These are phyloP conservation scores for Bubalus kerabau DNA, from an alignment of 2,113 vertebrate genomes.

Conservation along the genomic window DNA sequence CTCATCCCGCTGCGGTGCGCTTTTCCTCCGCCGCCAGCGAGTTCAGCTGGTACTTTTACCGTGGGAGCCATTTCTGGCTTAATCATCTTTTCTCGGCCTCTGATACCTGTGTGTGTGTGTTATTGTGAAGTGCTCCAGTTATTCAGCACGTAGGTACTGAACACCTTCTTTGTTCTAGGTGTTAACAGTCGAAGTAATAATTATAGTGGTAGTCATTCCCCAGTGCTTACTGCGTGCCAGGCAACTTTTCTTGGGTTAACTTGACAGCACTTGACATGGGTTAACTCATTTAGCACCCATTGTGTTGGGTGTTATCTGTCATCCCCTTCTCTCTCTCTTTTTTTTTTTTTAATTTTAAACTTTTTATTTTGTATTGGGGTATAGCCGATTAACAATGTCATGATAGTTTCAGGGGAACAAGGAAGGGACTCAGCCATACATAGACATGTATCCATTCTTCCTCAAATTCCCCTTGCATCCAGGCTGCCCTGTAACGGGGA, in stretches of 20 bases:
- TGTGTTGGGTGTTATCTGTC: not conserved
- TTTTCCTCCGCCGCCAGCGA: not conserved
- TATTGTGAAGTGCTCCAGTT: not conserved
- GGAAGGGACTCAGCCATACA: not conserved
- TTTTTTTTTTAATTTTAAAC: not conserved
- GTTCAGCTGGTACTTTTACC: not conserved
- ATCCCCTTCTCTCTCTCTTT: not conserved
- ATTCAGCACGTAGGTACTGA: not conserved
- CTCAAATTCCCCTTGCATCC: not conserved
- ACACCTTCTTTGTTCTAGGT: not conserved
- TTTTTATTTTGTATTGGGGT: not conserved
- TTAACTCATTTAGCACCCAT: not conserved
- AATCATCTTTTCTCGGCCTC: not conserved
- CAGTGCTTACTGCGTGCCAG: not conserved
- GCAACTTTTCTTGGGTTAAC: not conserved
- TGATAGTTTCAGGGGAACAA: not conserved
- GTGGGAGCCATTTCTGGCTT: slow-evolving; percentile 30
- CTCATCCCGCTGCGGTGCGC: slow-evolving; percentile 60
- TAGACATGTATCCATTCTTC: not conserved
- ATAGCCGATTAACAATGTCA: not conserved
- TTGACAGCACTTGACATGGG: not conserved
- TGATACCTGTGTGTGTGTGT: not conserved
- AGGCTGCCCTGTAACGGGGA: not conserved
- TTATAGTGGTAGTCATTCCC: not conserved
- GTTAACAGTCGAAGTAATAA: not conserved